Conservation (phyloP, 2,113 vertebrate species). For the Bos javanicus region DNA sequence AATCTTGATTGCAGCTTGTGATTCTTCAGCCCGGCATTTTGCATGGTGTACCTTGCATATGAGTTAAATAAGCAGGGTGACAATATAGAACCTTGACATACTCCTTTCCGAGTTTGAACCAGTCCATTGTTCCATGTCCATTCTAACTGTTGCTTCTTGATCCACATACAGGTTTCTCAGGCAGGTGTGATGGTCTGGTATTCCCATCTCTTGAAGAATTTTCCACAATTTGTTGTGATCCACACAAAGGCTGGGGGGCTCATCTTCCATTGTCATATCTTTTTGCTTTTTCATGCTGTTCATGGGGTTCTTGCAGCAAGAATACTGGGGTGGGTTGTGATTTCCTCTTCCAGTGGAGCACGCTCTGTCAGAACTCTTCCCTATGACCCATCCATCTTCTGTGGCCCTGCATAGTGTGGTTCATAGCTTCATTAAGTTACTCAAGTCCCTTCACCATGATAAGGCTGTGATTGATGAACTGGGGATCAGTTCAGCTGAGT, state of each 20-base stretch:
- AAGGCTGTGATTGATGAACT: background rate
- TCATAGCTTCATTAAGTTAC: background rate
- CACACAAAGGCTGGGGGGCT: background rate
- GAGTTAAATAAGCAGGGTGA: background rate
- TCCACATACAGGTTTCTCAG: background rate
- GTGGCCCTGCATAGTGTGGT: background rate
- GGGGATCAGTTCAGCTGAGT: background rate
- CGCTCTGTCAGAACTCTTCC: background rate
- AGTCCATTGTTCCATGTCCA: background rate
- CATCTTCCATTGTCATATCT: background rate
- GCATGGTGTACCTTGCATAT: background rate
- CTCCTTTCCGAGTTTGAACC: background rate
- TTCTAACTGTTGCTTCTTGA: background rate
- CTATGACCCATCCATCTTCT: background rate
- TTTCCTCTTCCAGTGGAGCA: background rate
- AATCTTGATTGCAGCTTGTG: background rate
- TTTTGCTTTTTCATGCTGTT: background rate
- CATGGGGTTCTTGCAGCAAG: background rate
- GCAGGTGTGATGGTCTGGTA: background rate
- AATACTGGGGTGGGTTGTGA: background rate
- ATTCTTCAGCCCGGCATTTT: background rate
- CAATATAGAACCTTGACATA: background rate
- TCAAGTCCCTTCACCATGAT: background rate
- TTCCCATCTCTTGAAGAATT: background rate
- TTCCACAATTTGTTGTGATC: background rate